phyloP scores from a whole-genome alignment of 2,113 vertebrate species.

The Orycteropus afer region DNA sequence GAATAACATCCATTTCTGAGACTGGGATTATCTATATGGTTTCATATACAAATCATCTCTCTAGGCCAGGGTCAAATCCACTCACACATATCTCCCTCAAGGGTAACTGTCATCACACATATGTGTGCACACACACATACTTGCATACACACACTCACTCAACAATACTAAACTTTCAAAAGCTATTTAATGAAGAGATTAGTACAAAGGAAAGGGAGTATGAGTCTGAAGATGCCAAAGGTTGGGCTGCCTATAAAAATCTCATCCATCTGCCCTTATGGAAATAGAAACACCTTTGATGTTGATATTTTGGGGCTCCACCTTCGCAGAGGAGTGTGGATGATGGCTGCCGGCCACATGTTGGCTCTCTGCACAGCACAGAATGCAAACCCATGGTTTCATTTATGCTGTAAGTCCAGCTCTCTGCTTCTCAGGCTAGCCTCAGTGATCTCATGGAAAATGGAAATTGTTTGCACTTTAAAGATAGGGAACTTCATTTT shows the following conservation, averaged over 20 bases:
- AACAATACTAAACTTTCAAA: neutral
- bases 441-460: neutral
- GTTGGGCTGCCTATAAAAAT: slow-evolving; percentile 56
- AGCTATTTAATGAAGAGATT: slow-evolving; percentile 47
- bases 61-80: neutral
- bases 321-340: neutral
- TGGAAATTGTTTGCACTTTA: neutral
- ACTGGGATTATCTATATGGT: neutral
- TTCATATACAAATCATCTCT: neutral
- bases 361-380: neutral
- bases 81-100: neutral
- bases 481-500: neutral
- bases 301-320: neutral
- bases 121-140: neutral
- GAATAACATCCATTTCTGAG: neutral
- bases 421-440: neutral
- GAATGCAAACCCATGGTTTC: neutral
- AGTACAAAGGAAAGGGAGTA: slow-evolving; percentile 31
- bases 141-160: too few relatives aligned
- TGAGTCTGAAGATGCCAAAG: slow-evolving; percentile 55
- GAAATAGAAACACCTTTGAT: slow-evolving; percentile 59
- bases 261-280: slow-evolving; percentile 31
- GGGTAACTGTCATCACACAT: neutral
- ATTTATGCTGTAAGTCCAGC: neutral
- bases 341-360: neutral